phyloP scores from a whole-genome alignment of 2,797 vertebrate genomes.

The Botia almorhae region DNA sequence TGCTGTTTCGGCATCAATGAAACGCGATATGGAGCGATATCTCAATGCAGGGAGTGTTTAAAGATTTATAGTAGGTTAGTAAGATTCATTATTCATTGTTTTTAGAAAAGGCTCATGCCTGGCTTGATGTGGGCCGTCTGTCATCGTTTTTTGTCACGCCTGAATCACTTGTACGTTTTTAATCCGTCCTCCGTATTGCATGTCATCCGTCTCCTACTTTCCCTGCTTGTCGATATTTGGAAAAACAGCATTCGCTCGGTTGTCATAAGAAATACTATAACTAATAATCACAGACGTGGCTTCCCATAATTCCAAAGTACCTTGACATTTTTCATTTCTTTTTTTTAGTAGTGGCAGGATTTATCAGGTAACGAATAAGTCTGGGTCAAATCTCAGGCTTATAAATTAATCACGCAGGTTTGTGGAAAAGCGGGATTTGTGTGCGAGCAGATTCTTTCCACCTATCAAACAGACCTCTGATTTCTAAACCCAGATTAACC shows the following conservation, averaged over 20 bases:
- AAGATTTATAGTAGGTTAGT: constrained; percentile 82
- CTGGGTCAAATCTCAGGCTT: constrained; percentile 42
- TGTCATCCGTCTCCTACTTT: constrained; percentile 24
- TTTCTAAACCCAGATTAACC: constrained; percentile 57
- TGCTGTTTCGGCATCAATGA: constrained; percentile 65
- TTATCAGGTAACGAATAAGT: constrained; percentile 46
- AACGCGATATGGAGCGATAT: constrained; percentile 75
- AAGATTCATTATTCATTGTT: constrained; percentile 81
- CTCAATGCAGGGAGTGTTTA: constrained; percentile 75
- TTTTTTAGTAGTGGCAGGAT: constrained; percentile 25
- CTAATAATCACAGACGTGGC: neutral
- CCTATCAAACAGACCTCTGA: constrained; percentile 45
- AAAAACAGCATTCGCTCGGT: constrained; percentile 20
- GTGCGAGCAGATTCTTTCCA: constrained; percentile 38
- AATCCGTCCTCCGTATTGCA: constrained; percentile 46
- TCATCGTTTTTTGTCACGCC: constrained; percentile 63
- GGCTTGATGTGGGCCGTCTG: constrained; percentile 62
- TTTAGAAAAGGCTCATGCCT: constrained; percentile 70
- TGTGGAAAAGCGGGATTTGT: constrained; percentile 48
- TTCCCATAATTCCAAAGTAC: neutral
- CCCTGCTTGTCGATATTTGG: constrained; percentile 13
- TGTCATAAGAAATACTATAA: too few relatives aligned
- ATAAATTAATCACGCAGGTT: constrained; percentile 54
- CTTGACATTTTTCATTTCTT: neutral
- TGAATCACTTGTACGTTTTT: constrained; percentile 59